Conservation (phyloP, 23 tunicate species). For the Styela plicata region DNA sequence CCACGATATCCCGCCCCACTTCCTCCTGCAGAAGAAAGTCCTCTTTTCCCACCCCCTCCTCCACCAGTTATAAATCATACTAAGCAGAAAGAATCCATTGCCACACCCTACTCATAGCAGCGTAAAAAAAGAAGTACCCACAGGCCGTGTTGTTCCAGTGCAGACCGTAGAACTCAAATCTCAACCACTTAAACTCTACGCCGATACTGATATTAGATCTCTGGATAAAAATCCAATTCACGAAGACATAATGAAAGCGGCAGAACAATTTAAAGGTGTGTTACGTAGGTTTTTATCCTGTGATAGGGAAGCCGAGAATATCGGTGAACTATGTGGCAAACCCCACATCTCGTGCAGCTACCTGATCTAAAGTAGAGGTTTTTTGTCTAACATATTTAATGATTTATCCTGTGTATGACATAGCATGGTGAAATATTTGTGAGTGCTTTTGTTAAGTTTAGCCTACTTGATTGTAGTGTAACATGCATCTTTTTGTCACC, state of each 20-base stretch:
- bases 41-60: background rate
- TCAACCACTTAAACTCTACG: constrained; percentile 13
- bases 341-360: no score
- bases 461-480: no score
- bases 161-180: background rate
- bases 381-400: no score
- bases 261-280: constrained; percentile 27
- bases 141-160: background rate
- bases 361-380: no score
- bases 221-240: constrained; percentile 21
- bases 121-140: background rate
- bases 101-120: no score
- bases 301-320: no score
- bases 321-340: no score
- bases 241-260: constrained; percentile 23
- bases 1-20: constrained; percentile 2
- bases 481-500: no score
- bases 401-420: no score
- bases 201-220: constrained; percentile 22
- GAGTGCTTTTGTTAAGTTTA: no score
- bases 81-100: background rate
- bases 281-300: no score
- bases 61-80: background rate
- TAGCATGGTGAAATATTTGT: no score
- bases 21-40: background rate